These are phyloP conservation scores for Mirounga angustirostris DNA, from an alignment of 2,113 vertebrate species.

Conservation along the genomic window DNA sequence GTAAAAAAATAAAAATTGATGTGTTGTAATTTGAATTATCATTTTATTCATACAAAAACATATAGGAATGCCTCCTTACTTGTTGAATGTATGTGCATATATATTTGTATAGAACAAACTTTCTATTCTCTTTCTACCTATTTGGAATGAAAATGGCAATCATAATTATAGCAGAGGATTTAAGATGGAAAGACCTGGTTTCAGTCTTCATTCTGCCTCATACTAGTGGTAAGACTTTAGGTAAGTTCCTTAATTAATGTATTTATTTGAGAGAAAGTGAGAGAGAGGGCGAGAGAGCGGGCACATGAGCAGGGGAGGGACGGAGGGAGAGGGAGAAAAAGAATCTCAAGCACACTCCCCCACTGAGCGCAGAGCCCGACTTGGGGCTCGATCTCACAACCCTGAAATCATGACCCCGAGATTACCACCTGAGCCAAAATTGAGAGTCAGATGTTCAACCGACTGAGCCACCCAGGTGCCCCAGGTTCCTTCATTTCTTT, in stretches of 20 bases:
- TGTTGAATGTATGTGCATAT: neutral
- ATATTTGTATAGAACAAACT: neutral
- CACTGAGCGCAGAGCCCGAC: neutral
- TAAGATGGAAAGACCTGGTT: neutral
- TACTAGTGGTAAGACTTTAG: neutral
- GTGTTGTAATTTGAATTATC: slow-evolving; percentile 70
- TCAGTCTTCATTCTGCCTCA: neutral
- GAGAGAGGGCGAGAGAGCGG: neutral
- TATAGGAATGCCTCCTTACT: neutral
- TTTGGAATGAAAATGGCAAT: neutral
- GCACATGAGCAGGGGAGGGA: neutral
- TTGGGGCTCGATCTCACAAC: neutral
- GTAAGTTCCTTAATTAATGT: neutral
- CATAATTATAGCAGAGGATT: neutral
- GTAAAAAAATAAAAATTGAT: slow-evolving; percentile 21
- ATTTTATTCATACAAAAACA: slow-evolving; percentile 42
- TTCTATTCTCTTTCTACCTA: neutral
- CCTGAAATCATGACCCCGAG: neutral
- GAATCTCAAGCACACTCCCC: neutral
- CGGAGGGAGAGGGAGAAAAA: neutral
- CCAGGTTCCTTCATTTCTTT: slow-evolving; percentile 6
- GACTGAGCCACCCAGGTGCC: neutral
- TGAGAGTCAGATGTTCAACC: neutral
- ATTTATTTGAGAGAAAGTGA: neutral
- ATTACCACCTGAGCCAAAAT: neutral